phyloP scores from a whole-genome alignment of 1,140 invertebrate genomes.

The Ceratitis capitata region DNA sequence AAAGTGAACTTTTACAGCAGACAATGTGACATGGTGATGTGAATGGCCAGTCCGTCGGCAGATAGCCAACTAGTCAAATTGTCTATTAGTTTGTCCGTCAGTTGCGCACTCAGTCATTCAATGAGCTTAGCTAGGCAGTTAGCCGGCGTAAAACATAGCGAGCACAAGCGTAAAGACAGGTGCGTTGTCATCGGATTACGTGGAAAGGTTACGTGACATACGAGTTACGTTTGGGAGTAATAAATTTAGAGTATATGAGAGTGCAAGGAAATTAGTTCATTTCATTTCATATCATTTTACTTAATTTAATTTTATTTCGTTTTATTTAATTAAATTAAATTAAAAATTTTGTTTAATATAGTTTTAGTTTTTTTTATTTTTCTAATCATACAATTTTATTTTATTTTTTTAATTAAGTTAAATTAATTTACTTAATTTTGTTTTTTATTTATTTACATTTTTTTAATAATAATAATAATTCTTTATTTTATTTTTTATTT shows the following conservation, averaged over 20 bases:
- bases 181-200: background rate
- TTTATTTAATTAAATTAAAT: no score
- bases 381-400: no score
- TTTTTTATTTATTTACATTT: no score
- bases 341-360: no score
- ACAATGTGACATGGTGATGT: background rate
- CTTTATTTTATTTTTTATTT: no score
- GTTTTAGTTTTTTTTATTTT: no score
- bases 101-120: background rate
- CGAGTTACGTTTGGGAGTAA: background rate
- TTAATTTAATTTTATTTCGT: no score
- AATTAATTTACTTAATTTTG: no score
- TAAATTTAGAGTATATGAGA: background rate
- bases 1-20: background rate
- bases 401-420: no score
- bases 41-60: slow-evolving; percentile 1
- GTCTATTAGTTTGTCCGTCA: background rate
- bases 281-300: no score
- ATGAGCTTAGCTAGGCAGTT: background rate
- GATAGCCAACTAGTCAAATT: background rate
- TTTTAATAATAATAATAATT: no score
- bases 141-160: background rate
- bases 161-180: background rate
- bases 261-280: background rate
- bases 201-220: background rate